Conservation (phyloP, 2,888 invertebrate species). For the Seladonia tumulorum region DNA sequence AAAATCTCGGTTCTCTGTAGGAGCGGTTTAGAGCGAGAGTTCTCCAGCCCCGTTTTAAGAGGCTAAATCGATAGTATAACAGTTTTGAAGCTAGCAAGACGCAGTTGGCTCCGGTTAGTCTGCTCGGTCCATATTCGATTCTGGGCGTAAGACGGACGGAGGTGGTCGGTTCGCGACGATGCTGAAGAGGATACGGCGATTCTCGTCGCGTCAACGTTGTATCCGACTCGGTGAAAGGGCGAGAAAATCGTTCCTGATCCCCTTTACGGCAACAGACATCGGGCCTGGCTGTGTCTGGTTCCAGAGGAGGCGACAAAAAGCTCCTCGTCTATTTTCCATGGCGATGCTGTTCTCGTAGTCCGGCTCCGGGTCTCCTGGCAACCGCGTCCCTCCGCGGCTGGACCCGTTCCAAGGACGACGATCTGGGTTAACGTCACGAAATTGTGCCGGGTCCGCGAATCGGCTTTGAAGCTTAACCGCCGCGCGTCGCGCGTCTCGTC, state of each 20-base stretch:
- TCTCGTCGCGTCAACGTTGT: slow-evolving; percentile 25
- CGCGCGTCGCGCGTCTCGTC: not conserved
- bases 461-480: slow-evolving; percentile 60
- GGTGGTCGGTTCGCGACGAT: not conserved
- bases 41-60: not conserved
- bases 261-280: slow-evolving; percentile 60
- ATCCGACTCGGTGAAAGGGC: slow-evolving; percentile 22
- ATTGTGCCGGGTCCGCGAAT: slow-evolving; percentile 73
- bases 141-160: not conserved
- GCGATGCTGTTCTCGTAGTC: slow-evolving; percentile 46
- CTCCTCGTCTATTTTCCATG: slow-evolving; percentile 64
- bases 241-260: slow-evolving; percentile 67
- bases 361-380: slow-evolving; percentile 75
- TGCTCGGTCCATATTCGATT: not conserved
- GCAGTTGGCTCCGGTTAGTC: slow-evolving; percentile 5
- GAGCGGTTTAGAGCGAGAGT: no score
- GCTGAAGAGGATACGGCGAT: slow-evolving; percentile 3
- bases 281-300: slow-evolving; percentile 48
- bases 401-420: slow-evolving; percentile 77
- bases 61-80: not conserved
- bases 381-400: slow-evolving; percentile 69
- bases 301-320: slow-evolving; percentile 63
- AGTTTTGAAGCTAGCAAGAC: not conserved
- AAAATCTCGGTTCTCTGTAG: no score
- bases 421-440: slow-evolving; percentile 79